A percentile compares a stretch with the other conserved stretches of the same genome.
Conservation (phyloP, 2,797 vertebrate species). For the Percopsis omiscomaycus region DNA sequence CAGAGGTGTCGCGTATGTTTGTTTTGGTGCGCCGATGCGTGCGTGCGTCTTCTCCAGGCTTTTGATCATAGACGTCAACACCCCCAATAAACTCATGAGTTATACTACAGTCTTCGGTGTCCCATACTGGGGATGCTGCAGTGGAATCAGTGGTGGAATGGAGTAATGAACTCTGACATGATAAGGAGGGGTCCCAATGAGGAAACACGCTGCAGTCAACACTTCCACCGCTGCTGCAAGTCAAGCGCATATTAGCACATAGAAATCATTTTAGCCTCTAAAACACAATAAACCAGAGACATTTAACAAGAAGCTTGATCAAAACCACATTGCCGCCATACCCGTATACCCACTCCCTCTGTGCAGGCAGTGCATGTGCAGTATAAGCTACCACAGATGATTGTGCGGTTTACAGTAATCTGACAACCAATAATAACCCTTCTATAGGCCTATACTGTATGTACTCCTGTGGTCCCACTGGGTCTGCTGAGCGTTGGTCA, state of each 20-base stretch:
- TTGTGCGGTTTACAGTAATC: slow-evolving; percentile 36
- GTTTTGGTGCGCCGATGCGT: slow-evolving; percentile 16
- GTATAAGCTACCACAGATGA: slow-evolving; percentile 32
- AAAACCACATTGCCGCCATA: slow-evolving; percentile 37
- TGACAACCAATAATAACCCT: slow-evolving; percentile 19
- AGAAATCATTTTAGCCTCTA: slow-evolving; percentile 29
- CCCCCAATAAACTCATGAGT: slow-evolving; percentile 4
- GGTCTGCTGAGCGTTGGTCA: slow-evolving; percentile 17
- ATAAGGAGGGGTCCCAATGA: slow-evolving; percentile 24
- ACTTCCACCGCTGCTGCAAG: slow-evolving; percentile 25
- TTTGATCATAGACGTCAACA: too few relatives aligned
- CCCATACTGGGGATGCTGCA: slow-evolving; percentile 23
- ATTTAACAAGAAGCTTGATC: slow-evolving; percentile 39
- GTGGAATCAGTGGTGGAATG: slow-evolving; percentile 13
- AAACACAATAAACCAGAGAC: slow-evolving; percentile 40
- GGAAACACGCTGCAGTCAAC: slow-evolving; percentile 29
- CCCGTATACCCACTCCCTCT: slow-evolving; percentile 1
- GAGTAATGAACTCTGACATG: slow-evolving; percentile 11
- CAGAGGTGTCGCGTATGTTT: not conserved
- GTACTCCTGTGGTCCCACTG: slow-evolving; percentile 20
- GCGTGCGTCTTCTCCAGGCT: slow-evolving; percentile 7
- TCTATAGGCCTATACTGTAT: slow-evolving; percentile 4
- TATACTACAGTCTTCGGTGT: slow-evolving; percentile 34
- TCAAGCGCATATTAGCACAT: slow-evolving; percentile 34
- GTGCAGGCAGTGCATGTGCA: slow-evolving; percentile 17